Evolutionary conservation across 2,797 vertebrate genomes (phyloP).

Genomic region (Thripadectes ignobilis): DNA sequence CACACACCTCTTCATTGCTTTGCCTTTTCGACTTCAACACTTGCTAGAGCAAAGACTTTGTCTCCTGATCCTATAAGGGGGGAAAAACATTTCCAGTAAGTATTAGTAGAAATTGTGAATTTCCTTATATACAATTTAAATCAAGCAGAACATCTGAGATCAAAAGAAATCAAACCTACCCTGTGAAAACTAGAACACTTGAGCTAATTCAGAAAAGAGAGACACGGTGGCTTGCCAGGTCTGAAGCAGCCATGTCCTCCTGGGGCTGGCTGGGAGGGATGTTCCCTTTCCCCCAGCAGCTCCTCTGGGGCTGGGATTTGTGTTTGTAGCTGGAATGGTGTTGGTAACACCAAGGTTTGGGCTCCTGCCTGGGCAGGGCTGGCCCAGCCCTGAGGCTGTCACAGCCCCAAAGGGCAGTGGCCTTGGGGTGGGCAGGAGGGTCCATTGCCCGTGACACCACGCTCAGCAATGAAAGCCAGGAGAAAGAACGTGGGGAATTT

Average conservation of each 20-base stretch:
- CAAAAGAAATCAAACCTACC: neutral
- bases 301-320: neutral
- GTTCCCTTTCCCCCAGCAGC: neutral
- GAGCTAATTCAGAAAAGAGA: neutral
- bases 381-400: neutral
- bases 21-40: conserved; percentile 89
- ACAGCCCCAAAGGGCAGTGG: neutral
- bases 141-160: neutral
- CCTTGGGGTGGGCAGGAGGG: neutral
- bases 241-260: neutral
- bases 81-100: conserved; percentile 7
- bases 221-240: neutral
- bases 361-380: neutral
- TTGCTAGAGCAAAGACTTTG: conserved; percentile 96
- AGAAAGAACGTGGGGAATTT: neutral
- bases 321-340: neutral
- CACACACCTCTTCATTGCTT: conserved; percentile 77
- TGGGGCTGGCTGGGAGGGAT: neutral
- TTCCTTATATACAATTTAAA: neutral
- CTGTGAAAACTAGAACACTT: neutral
- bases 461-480: neutral
- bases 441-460: neutral
- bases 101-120: neutral
- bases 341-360: neutral
- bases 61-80: conserved; percentile 89